Percentiles rank a stretch among this genome's conserved stretches.
Conservation (phyloP, 2,113 vertebrate genomes). For the Nannobrachium achirus region DNA sequence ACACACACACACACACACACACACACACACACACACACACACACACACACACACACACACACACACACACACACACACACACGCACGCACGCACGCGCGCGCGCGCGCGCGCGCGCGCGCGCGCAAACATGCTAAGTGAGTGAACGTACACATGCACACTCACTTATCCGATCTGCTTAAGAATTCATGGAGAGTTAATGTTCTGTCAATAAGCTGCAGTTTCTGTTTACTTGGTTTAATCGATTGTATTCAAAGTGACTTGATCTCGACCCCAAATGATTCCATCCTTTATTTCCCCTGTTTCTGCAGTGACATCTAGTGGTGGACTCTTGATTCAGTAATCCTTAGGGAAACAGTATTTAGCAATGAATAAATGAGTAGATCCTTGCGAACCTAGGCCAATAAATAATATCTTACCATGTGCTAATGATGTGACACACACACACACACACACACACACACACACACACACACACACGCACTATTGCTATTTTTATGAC, state of each 20-base stretch:
- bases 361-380: too few species aligned
- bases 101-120: not conserved
- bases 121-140: not conserved
- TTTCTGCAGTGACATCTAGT: slow-evolving; percentile 62
- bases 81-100: not conserved
- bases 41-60: not conserved
- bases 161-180: too few species aligned
- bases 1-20: slow-evolving; percentile 1
- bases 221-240: slow-evolving; percentile 2
- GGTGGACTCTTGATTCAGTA: slow-evolving; percentile 33
- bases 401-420: too few species aligned
- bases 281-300: not conserved
- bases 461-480: too few species aligned
- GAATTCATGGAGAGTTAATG: too few species aligned
- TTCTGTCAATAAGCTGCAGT: not conserved
- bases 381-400: too few species aligned
- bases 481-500: too few species aligned
- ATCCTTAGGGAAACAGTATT: not conserved
- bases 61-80: not conserved
- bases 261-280: not conserved
- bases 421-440: too few species aligned
- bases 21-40: too few species aligned
- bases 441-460: too few species aligned
- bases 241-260: not conserved
- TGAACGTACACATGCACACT: too few species aligned